Evolutionary conservation across 2,888 invertebrate species (phyloP), one percentile per base, ranked within the genome.

Genomic region (Lysandra bellargus): DNA sequence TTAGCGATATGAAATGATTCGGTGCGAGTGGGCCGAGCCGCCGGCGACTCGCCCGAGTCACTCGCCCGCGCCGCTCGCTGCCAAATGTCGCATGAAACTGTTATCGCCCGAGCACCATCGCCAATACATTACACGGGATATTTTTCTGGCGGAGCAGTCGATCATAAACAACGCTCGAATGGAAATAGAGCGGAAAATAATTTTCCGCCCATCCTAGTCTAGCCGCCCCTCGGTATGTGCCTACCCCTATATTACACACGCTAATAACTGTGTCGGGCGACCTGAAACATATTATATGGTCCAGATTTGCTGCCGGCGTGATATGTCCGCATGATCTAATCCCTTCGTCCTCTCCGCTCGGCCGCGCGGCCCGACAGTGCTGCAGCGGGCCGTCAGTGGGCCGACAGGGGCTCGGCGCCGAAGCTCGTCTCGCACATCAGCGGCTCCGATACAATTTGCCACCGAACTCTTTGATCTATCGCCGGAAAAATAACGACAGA

Each of bases 391-490:
- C 64, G 30, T 12, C 30, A 7, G 64, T 4, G 9, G 30, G 60
- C 80, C 49, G 53, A 60, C 79, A 60, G 33, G 14, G 33, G 78
- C 30, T 33, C 76, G 69, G 69, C 69, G 37, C 69, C 69, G 37
- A 1, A 73, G 72, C 53, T 79, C 78, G 76, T 83, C 78, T 84
- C 89, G 89, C 89, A 90, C 88, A 90, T 90, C 89, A 90, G 86
- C 86, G 87, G 88, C 83, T 91, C 90, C 90, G 90, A 91, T 91
- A 91, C 89, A 91, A 91, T 91, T 91, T 91, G 90, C 88, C 89
- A 88, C 86, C 85, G 87, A 88, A 87, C 88, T 86, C 87, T 88
- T 88, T 91, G 91, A 91, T 91, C 89, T 91, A 91, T 90, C 84
- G 85, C 91, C 90, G 91, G 91, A 90, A 91, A 91, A 91, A 91